These are phyloP conservation scores for Fringilla coelebs DNA, from an alignment of 2,797 vertebrate genomes.

Conservation along the genomic window DNA sequence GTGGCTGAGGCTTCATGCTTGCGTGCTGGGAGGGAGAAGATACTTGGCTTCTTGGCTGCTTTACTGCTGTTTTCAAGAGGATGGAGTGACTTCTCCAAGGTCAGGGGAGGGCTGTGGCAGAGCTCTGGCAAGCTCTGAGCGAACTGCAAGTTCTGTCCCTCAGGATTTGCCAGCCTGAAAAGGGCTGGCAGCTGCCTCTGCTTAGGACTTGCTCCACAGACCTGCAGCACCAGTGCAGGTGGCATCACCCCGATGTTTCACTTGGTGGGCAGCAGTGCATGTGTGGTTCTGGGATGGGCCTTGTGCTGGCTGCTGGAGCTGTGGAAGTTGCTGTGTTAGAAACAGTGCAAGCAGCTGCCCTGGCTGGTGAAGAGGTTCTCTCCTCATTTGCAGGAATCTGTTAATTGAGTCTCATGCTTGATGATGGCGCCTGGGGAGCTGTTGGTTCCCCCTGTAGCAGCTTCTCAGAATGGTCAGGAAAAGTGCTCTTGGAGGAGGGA, in stretches of 20 bases:
- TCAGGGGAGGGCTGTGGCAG: neutral
- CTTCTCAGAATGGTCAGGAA: neutral
- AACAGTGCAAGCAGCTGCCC: neutral
- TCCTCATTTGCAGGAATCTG: neutral
- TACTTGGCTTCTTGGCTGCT: neutral
- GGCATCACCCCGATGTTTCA: neutral
- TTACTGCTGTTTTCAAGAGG: neutral
- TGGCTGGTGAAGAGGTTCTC: neutral
- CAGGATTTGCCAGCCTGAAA: neutral
- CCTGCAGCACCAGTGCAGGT: neutral
- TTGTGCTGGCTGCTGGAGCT: neutral
- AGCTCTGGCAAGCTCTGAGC: neutral
- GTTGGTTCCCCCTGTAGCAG: neutral
- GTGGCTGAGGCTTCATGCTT: neutral
- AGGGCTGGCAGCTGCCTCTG: neutral
- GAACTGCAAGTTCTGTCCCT: neutral
- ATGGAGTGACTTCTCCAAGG: constrained; percentile 25
- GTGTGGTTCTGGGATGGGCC: neutral
- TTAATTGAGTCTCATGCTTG: neutral
- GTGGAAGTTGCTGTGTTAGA: neutral
- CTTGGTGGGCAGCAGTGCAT: neutral
- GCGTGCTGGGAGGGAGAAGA: neutral
- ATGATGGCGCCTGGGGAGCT: neutral
- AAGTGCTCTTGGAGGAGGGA: neutral
- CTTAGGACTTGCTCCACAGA: neutral